Evolutionary conservation across 2,113 vertebrate species (phyloP), one percentile per base, ranked within the genome.

Genomic region (Antennarius striatus): DNA sequence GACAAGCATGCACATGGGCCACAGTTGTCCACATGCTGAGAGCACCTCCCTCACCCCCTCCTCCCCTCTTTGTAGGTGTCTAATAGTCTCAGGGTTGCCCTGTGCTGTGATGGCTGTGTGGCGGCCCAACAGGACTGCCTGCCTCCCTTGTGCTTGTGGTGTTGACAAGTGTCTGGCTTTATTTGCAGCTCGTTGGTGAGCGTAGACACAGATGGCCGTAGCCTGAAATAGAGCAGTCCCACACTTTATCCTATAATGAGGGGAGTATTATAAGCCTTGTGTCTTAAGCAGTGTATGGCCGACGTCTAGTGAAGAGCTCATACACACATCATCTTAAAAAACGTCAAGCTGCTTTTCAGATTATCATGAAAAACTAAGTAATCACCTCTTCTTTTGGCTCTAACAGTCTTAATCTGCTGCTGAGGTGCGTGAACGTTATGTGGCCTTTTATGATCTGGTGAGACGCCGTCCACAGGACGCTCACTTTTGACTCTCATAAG

Each of bases 171-270:
- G 74, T 85, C 85, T 86, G 87, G 83, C 79, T 85, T 82, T 86
- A 86, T 87, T 90, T 88, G 80, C 77, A 88, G 83, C 71, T 54
- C 55, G 69, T 67, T 64, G 61, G 81, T 81, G 47, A 83, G 74
- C 60, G 51, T 85, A 89, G 83, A 87, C 82, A 80, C 70, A 84
- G 82, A 85, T 83, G 74, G 73, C 79, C 77, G 63, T 61, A 57
- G 74, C 80, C 74, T 84, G 74, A 91, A 91, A 89, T 89, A 91
- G 84, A 85, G 81, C 80, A 76, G 75, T 73, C 68, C 69, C 64
- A 63, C 74, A 63, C 79, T 85, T 90, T 83, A 89, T 90, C 87
- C 88, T 65, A 84, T 90, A 88, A 90, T 82, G 82, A 89, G 79
- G 53, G 85, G 66, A 75, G 84, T 90, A 86, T 90, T 88, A 89